phyloP scores from a whole-genome alignment of 2,113 vertebrate species.

The Pedetes capensis region DNA sequence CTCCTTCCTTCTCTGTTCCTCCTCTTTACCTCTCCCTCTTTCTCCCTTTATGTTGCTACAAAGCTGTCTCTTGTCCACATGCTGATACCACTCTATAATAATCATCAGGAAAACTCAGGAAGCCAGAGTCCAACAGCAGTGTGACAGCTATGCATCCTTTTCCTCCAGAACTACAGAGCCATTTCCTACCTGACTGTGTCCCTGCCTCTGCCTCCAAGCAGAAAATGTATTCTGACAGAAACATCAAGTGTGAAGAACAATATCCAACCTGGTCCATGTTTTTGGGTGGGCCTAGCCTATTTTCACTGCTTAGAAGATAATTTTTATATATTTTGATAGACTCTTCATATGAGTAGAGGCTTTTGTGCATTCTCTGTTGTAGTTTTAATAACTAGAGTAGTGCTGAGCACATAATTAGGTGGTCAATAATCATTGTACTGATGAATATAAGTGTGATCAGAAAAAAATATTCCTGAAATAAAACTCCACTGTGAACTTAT shows the following conservation, averaged over 20 bases:
- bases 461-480: constrained; percentile 30
- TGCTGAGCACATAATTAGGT: not conserved
- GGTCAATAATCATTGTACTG: not conserved
- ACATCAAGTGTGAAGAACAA: not conserved
- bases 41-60: not conserved
- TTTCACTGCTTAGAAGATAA: constrained; percentile 11
- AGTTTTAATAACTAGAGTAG: not conserved
- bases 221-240: not conserved
- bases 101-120: not conserved
- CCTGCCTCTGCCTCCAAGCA: not conserved
- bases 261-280: not conserved
- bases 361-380: not conserved
- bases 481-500: constrained; percentile 12
- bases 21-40: not conserved
- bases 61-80: not conserved
- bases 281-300: not conserved
- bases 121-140: not conserved
- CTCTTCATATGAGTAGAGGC: not conserved
- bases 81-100: not conserved
- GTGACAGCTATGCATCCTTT: not conserved
- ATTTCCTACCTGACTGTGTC: not conserved
- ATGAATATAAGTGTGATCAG: not conserved
- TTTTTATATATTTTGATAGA: not conserved
- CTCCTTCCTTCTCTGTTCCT: not conserved
- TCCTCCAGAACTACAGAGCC: not conserved